phyloP scores from a whole-genome alignment of 2,888 invertebrate species.

The Euphydryas editha region DNA sequence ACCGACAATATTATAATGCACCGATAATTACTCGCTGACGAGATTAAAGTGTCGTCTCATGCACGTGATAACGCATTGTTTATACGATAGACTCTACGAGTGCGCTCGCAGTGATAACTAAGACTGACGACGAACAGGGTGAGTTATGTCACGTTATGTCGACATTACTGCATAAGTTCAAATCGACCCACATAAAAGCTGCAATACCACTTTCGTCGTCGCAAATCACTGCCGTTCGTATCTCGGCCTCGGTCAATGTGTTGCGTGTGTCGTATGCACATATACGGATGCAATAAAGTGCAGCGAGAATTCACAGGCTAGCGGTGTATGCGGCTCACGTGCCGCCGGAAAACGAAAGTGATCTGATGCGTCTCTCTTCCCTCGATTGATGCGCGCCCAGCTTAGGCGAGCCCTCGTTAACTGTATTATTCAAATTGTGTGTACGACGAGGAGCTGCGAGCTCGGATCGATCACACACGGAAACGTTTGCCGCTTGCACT shows the following conservation, averaged over 20 bases:
- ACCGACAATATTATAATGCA: constrained; percentile 68
- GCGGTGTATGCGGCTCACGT: constrained; percentile 78
- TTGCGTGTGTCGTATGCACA: constrained; percentile 80
- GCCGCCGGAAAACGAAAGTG: constrained; percentile 78
- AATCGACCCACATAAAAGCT: constrained; percentile 81
- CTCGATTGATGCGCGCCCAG: constrained; percentile 74
- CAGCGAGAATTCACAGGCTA: constrained; percentile 78
- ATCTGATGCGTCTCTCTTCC: constrained; percentile 77
- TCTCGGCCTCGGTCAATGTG: constrained; percentile 82
- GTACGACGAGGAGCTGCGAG: constrained; percentile 53
- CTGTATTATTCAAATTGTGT: constrained; percentile 77
- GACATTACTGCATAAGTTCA: constrained; percentile 67
- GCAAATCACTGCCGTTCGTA: constrained; percentile 79
- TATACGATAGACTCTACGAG: constrained; percentile 6
- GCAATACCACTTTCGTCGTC: constrained; percentile 82
- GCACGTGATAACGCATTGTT: constrained; percentile 38
- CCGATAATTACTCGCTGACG: constrained; percentile 73
- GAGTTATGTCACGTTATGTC: constrained; percentile 66
- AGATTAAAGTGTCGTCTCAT: constrained; percentile 69
- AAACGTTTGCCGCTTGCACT: constrained; percentile 48
- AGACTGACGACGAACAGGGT: constrained; percentile 22
- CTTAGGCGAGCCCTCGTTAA: constrained; percentile 74
- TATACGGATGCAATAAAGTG: constrained; percentile 81
- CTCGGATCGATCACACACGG: constrained; percentile 62
- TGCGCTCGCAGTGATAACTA: constrained; percentile 12